phyloP scores from a whole-genome alignment of 2,888 invertebrate species.

The Disparrhopalites patrizii region DNA sequence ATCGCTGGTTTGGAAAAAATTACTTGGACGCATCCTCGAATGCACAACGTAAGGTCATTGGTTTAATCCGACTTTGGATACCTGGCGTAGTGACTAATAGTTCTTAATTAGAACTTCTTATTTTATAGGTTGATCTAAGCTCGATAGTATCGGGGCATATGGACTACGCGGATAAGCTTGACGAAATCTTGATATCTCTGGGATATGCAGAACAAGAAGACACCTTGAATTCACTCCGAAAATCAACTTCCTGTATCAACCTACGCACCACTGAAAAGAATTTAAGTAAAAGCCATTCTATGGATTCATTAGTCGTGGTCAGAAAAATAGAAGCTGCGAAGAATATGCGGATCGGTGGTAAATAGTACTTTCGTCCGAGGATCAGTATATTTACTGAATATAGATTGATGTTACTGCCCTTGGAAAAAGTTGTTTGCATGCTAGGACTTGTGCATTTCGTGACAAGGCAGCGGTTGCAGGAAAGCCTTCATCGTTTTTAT shows the following conservation, averaged over 20 bases:
- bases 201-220: slow-evolving; percentile 44
- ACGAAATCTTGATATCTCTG: slow-evolving; percentile 51
- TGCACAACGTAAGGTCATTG: slow-evolving; percentile 39
- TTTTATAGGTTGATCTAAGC: slow-evolving; percentile 50
- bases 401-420: no score
- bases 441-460: no score
- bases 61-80: no score
- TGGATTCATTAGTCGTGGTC: slow-evolving; percentile 41
- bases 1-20: slow-evolving; percentile 46
- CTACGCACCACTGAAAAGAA: slow-evolving; percentile 16
- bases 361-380: slow-evolving; percentile 8
- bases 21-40: slow-evolving; percentile 45
- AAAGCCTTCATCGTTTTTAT: no score
- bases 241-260: slow-evolving; percentile 39
- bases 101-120: no score
- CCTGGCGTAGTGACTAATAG: no score
- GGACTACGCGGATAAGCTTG: slow-evolving; percentile 59
- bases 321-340: slow-evolving; percentile 22
- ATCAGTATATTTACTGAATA: not conserved
- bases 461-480: no score
- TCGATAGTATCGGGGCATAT: slow-evolving; percentile 55
- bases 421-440: no score
- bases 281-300: slow-evolving; percentile 34
- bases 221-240: slow-evolving; percentile 25
- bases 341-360: slow-evolving; percentile 20